These are phyloP conservation scores for Galleria mellonella DNA, from an alignment of 1,140 invertebrate genomes.

Conservation along the genomic window DNA sequence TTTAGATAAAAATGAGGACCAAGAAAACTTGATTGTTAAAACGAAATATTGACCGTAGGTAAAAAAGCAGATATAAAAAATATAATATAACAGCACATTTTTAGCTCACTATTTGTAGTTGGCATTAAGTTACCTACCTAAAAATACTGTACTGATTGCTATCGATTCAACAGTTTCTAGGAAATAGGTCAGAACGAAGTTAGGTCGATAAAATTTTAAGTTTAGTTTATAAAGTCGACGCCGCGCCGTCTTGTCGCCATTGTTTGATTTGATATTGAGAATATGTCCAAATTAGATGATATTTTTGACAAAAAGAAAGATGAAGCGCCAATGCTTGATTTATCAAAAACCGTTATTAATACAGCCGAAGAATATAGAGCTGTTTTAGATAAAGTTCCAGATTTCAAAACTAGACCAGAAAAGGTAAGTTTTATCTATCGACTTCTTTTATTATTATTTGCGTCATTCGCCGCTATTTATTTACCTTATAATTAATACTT, in stretches of 20 bases:
- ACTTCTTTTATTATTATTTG: too few species aligned
- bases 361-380: slow-evolving; percentile 88
- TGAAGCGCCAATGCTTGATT: slow-evolving; percentile 86
- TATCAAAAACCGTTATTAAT: slow-evolving; percentile 85
- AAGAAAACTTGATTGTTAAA: slow-evolving; percentile 27
- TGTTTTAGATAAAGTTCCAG: slow-evolving; percentile 89
- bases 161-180: slow-evolving; percentile 50
- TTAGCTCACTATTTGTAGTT: slow-evolving; percentile 27
- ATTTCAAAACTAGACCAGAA: slow-evolving; percentile 91
- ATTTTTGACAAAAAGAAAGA: slow-evolving; percentile 89
- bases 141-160: slow-evolving; percentile 11
- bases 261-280: slow-evolving; percentile 9
- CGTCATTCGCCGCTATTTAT: too few species aligned
- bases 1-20: slow-evolving; percentile 36
- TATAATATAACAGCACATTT: not conserved
- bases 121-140: slow-evolving; percentile 36
- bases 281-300: slow-evolving; percentile 85
- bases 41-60: slow-evolving; percentile 21
- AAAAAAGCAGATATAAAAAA: not conserved
- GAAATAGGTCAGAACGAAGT: slow-evolving; percentile 23
- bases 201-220: slow-evolving; percentile 29
- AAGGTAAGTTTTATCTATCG: slow-evolving; percentile 76
- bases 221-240: slow-evolving; percentile 9
- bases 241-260: too few species aligned
- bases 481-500: too few species aligned